Evolutionary conservation across 2,113 vertebrate species (phyloP).

Genomic region (Lutjanus erythropterus): DNA sequence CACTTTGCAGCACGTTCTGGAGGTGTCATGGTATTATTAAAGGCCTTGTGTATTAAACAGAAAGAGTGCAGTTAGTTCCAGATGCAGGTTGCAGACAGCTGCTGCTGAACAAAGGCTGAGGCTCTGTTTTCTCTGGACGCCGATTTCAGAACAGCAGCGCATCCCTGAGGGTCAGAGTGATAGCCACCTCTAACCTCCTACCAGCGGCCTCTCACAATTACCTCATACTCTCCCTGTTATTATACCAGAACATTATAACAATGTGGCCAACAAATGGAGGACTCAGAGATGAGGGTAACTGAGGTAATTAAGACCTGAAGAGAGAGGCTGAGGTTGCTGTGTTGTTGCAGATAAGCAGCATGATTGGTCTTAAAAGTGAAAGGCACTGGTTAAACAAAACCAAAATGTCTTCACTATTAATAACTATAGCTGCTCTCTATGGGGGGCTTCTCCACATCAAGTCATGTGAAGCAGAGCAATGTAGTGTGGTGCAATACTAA

Average conservation of each 20-base stretch:
- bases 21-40: slow-evolving; percentile 26
- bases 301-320: slow-evolving; percentile 42
- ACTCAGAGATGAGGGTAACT: slow-evolving; percentile 34
- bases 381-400: slow-evolving; percentile 24
- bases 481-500: neutral
- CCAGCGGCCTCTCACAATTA: slow-evolving; percentile 34
- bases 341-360: slow-evolving; percentile 2
- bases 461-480: neutral
- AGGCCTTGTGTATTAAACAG: slow-evolving; percentile 29
- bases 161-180: slow-evolving; percentile 23
- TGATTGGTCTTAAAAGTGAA: neutral
- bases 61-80: slow-evolving; percentile 22
- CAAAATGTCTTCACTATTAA: neutral
- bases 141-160: slow-evolving; percentile 16
- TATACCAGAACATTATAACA: slow-evolving; percentile 15
- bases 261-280: slow-evolving; percentile 24
- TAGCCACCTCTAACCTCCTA: slow-evolving; percentile 45
- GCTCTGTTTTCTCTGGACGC: slow-evolving; percentile 22
- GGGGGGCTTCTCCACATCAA: neutral
- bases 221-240: slow-evolving; percentile 21
- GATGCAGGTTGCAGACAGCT: slow-evolving; percentile 16
- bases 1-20: slow-evolving; percentile 17
- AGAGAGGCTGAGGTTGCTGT: slow-evolving; percentile 8
- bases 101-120: neutral
- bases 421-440: slow-evolving; percentile 4